Evolutionary conservation across 2,113 vertebrate genomes (phyloP), one percentile per base, ranked within the genome.

Genomic region (Paedocypris sp.): DNA sequence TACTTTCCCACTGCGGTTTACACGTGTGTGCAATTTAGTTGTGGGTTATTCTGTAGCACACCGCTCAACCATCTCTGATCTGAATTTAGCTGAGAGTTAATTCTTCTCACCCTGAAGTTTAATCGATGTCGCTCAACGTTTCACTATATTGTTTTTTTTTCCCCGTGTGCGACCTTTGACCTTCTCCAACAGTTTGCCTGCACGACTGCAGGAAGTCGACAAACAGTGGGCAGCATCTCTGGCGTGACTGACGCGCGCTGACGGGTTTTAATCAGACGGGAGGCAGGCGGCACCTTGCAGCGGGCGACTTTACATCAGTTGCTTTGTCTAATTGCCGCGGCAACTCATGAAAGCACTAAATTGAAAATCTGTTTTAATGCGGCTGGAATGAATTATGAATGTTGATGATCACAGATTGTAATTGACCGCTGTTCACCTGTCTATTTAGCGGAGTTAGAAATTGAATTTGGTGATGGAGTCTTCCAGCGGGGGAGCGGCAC

Each of bases 351-450:
- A 67, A 70, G 26, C 59, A 23, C 20, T 43, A 47, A 60, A 64
- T 50, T 49, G 25, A 45, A 63, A 65, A 62, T 51, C 33, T 62
- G 39, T 50, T 62, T 47, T 47, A 47, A 53, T 48, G 69, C 45
- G 53, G 36, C 39, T 66, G 46, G 53, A 68, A 70, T 62, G 13
- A 58, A 62, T 58, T 57, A 47, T 64, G 53, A 66, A 60, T 70
- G 32, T 52, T 61, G 60, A 60, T 61, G 45, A 68, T 70, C 51
- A 61, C 36, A 73, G 41, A 66, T 62, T 62, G 47, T 33, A 65
- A 62, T 52, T 73, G 64, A 70, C 51, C 45, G 13, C 38, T 54
- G 49, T 59, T 66, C 59, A 66, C 59, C 36, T 57, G 54, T 15
- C 39, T 67, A 67, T 71, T 72, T 62, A 48, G 26, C 59, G 46